phyloP scores from a whole-genome alignment of 2,797 vertebrate species.

The Decapterus maruadsi region DNA sequence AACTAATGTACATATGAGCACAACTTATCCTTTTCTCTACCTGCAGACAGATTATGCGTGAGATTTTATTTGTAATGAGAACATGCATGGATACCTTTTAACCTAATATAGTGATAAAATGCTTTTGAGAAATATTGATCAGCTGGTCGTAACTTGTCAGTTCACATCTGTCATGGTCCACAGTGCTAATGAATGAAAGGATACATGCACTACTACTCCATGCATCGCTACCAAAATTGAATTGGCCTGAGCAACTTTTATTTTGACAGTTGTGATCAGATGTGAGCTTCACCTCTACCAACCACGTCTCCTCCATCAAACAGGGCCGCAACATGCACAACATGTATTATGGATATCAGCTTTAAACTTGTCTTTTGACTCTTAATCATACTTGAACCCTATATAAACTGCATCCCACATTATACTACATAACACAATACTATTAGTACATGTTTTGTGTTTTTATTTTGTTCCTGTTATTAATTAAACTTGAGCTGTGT shows the following conservation, averaged over 20 bases:
- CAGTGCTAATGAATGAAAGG: neutral
- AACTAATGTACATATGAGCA: no score
- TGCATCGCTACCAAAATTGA: neutral
- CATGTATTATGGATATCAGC: conserved; percentile 57
- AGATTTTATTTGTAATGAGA: neutral
- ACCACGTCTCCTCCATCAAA: neutral
- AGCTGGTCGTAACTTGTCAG: neutral
- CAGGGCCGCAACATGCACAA: neutral
- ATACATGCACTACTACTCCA: no score
- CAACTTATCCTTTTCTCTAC: neutral
- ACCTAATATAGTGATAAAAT: neutral
- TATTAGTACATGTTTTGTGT: conserved; percentile 44
- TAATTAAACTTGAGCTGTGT: conserved; percentile 78
- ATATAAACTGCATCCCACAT: conserved; percentile 37
- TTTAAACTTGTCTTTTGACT: conserved; percentile 58
- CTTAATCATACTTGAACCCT: conserved; percentile 9
- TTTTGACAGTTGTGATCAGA: neutral
- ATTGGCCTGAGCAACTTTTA: neutral
- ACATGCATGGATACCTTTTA: neutral
- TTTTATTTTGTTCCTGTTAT: conserved; percentile 75
- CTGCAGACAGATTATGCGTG: neutral
- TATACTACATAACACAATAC: conserved; percentile 27
- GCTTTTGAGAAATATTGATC: neutral
- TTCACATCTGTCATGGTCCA: neutral
- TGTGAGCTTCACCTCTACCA: neutral